Percentiles rank a stretch among this genome's conserved stretches.
Conservation (phyloP, 2,888 invertebrate species). For the Yponomeuta malinellus region DNA sequence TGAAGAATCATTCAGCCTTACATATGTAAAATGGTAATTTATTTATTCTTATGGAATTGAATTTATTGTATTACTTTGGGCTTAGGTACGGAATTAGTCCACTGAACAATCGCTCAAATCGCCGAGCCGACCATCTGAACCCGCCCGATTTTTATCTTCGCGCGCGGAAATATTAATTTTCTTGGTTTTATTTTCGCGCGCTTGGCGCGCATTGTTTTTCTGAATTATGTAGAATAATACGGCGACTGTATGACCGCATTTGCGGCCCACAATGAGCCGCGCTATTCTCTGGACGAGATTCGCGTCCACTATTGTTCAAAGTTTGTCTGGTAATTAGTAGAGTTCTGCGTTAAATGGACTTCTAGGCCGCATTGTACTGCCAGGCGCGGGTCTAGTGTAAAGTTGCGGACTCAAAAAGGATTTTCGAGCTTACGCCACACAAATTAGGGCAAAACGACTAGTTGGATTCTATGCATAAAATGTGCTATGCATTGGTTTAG, state of each 20-base stretch:
- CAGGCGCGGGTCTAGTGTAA: neutral
- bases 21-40: too few species aligned
- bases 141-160: neutral
- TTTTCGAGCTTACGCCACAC: neutral
- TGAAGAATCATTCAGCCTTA: too few species aligned
- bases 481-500: too few species aligned
- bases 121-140: neutral
- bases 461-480: too few species aligned
- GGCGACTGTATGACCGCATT: constrained; percentile 69
- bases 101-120: neutral
- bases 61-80: too few species aligned
- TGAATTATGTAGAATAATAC: constrained; percentile 66
- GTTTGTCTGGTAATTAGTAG: constrained; percentile 72
- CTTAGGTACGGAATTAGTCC: too few species aligned
- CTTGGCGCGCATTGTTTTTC: constrained; percentile 67
- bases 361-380: constrained; percentile 56
- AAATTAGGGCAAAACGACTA: neutral
- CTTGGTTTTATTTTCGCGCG: constrained; percentile 60
- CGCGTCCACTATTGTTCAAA: constrained; percentile 74
- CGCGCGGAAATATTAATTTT: constrained; percentile 41
- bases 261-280: constrained; percentile 62
- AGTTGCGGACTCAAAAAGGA: neutral
- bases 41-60: too few species aligned
- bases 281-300: constrained; percentile 69
- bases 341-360: constrained; percentile 67